Evolutionary conservation across 2,113 vertebrate species (phyloP), one percentile per base, ranked within the genome.

Genomic region (Meriones unguiculatus): DNA sequence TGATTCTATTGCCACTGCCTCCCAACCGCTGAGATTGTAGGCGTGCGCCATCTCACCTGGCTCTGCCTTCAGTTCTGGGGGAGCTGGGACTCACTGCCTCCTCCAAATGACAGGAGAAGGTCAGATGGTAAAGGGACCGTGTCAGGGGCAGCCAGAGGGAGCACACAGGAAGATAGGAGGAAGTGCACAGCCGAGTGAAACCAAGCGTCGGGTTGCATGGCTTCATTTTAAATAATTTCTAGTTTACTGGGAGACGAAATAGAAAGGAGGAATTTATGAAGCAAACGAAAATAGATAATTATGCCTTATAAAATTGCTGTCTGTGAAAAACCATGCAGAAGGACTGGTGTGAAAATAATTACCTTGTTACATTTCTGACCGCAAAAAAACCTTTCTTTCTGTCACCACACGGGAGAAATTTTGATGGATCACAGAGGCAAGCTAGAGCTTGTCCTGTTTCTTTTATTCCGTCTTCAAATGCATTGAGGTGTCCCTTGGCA

Each of bases 281-380:
- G 97, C 96, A 95, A 90, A 93, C 89, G 90, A 97, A 98, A 98
- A 97, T 87, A 97, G 95, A 96, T 96, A 97, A 95, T 98, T 97
- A 94, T 95, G 89, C 78, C 94, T 97, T 98, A 97, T 97, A 97
- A 97, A 98, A 97, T 97, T 97, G 93, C 96, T 95, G 54, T 96
- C 96, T 96, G 94, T 94, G 95, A 94, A 96, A 96, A 94, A 96
- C 93, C 65, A 18, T 89, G 92, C n/a, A n/a, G 94, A 97, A 96
- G 80, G 90, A 94, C 76, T 78, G 77, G 96, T 97, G 94, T 98
- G 93, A 96, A 97, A 97, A 97, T 97, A 97, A 96, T 97, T 97
- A 97, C 95, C 85, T 97, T 95, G 81, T 97, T 97, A 96, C 72
- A 90, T 97, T 96, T 97, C 95, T 96, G 94, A 96, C 95, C 94